Evolutionary conservation across 2,113 vertebrate species (phyloP), one percentile per base, ranked within the genome.

Genomic region (Petroica traversi): DNA sequence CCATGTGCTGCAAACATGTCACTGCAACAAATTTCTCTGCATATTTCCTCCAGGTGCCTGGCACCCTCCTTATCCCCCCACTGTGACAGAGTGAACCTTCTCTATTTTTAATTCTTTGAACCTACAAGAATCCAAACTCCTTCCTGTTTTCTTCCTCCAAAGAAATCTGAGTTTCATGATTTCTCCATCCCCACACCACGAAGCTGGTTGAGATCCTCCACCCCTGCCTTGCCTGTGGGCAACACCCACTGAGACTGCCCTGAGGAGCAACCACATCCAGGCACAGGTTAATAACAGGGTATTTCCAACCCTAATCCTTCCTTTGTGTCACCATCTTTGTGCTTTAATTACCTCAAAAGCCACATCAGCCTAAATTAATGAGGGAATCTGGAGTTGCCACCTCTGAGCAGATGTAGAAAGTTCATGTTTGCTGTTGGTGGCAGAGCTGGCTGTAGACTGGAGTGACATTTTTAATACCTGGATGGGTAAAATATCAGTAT

Each of bases 1-100:
- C 5, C 41, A 17, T 0, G 0, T 4, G 29, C 51, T n/a, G 28
- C 25, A 13, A 62, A 55, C 9, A 10, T 3, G 6, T 16, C 40
- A 11, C 43, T 9, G 72, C 34, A 51, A 13, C 14, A 25, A 22
- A 57, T 17, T 51, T 28, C 4, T 0, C 28, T 2, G 26, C 17
- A 8, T 3, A 7, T 38, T 36, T 29, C 31, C 40, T 62, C 11
- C 41, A 12, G 51, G 19, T 45, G 46, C 55, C 75, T 22, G 0
- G 12, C 1, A 5, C 38, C 31, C 61, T 66, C 38, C 58, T 33
- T 1, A 6, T 3, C 14, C 8, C 46, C 13, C 66, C 29, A 3
- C 1, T 6, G 5, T 2, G 28, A 11, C 48, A 9, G 9, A 2
- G 2, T 2, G 6, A 14, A 31, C 5, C 54, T 28, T 14, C 5